Evolutionary conservation across 2,113 vertebrate genomes (phyloP), one percentile per base, ranked within the genome.

Genomic region (Aspiorhynchus laticeps): DNA sequence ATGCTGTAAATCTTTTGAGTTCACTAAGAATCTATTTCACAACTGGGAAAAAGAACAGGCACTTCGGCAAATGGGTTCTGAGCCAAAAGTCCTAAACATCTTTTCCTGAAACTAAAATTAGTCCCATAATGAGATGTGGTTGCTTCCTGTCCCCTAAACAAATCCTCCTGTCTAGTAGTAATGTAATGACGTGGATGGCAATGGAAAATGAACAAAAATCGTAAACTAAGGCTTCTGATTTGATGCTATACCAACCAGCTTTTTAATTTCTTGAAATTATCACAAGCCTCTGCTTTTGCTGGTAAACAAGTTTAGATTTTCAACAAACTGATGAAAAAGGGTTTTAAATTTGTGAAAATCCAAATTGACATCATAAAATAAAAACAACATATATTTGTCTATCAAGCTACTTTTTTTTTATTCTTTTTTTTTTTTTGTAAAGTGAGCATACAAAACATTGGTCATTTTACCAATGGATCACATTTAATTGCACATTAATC

Each of bases 41-140:
- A 90, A 93, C 89, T 41, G 94, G 93, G 95, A 95, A 90, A 88
- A 85, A 85, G 89, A 94, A 91, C 53, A 92, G 91, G 93, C 91
- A 93, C 91, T 95, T 89, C 85, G 91, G 88, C 89, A 36, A 90
- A 90, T 91, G 92, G 88, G 91, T 93, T 91, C 87, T 88, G 88
- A 90, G 92, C 93, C 93, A 94, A 92, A 89, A 86, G 92, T 92
- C 93, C 91, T 92, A 94, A 95, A 95, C 93, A 93, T 95, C 90
- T 96, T 93, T 95, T 94, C 93, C 93, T 93, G 91, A 89, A 90
- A 92, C 94, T 95, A 95, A 96, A 96, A 95, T 95, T 95, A 95
- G 94, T 92, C 87, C 88, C 88, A 92, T 94, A 95, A 94, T 94
- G 91, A 94, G 93, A 94, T 91, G 91, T 93, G 92, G 92, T 84